These are phyloP conservation scores for Zaprionus vittiger DNA, from an alignment of 1,140 invertebrate genomes.

Conservation along the genomic window DNA sequence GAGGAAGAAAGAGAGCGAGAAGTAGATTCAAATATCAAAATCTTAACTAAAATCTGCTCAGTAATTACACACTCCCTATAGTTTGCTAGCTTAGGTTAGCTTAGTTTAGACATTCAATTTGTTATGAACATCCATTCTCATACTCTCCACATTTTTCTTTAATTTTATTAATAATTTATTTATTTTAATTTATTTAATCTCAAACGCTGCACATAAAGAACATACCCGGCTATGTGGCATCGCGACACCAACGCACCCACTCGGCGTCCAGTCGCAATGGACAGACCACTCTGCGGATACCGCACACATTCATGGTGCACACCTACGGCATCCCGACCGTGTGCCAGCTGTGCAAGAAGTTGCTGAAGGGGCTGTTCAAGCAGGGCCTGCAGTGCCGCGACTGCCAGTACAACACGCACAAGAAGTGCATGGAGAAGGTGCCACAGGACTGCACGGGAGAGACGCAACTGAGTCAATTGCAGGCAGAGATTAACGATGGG, in stretches of 20 bases:
- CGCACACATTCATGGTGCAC: conserved; percentile 96
- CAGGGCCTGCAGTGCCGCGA: conserved; percentile 99
- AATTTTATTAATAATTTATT: too few species aligned
- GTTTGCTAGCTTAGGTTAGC: too few species aligned
- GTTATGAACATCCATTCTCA: conserved; percentile 23
- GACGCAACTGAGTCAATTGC: conserved; percentile 78
- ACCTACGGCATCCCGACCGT: conserved; percentile 98
- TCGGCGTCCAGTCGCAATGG: conserved; percentile 88
- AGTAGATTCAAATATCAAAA: too few species aligned
- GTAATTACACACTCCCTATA: too few species aligned
- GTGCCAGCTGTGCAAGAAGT: conserved; percentile 97
- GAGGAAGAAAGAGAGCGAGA: too few species aligned
- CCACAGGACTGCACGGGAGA: conserved; percentile 98
- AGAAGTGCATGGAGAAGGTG: conserved; percentile 97
- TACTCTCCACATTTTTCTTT: not conserved
- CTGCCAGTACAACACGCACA: conserved; percentile 99
- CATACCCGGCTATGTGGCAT: conserved; percentile 44
- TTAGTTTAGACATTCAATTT: not conserved
- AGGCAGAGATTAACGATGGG: conserved; percentile 86
- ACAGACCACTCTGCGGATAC: conserved; percentile 88
- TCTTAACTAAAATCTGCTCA: too few species aligned
- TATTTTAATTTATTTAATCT: not conserved
- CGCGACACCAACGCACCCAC: conserved; percentile 87
- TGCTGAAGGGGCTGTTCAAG: conserved; percentile 97
- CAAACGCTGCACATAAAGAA: conserved; percentile 38